Evolutionary conservation across 2,113 vertebrate genomes (phyloP), one percentile per base, ranked within the genome.

Genomic region (Strix uralensis): DNA sequence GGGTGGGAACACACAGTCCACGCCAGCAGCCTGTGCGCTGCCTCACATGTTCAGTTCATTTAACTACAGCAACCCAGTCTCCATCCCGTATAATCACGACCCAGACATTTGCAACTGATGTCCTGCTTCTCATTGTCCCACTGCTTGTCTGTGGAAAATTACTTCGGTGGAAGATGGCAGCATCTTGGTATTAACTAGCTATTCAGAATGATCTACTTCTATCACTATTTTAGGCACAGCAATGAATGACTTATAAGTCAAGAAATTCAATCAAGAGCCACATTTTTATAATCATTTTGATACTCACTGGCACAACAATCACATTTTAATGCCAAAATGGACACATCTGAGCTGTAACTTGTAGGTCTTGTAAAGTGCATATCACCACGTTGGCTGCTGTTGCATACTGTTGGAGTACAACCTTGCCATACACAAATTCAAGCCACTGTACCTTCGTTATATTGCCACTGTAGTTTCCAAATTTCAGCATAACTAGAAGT

Each of bases 391-490:
- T 25, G 8, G 8, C n/a, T 49, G 20, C 0, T 85, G 55, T 27
- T 52, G 34, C 55, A 13, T 7, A 10, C 42, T 23, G 54, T 0
- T 40, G 32, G 38, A 61, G 25, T 19, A 58, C 30, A 75, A 15
- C 11, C 17, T 34, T 13, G 27, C 32, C 54, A 54, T 3, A 36
- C 32, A 36, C 34, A 85, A 87, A 69, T 20, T 23, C 1, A 2
- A 86, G 36, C 6, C 1, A 1, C 11, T 38, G 61, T 3, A 40
- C 25, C 9, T 16, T 66, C 8, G 0, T 18, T 26, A 30, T 4
- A 11, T 42, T 90, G 69, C 11, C 5, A 14, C 32, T 8, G 8
- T 5, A 69, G 34, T 62, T 66, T 42, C n/a, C 49, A 63, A 51
- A 73, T 81, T 87, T 61, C 58, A 80, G 20, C 19, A 69, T 34